Percentiles rank a stretch among this genome's conserved stretches.
These are phyloP conservation scores for Silurus aristotelis DNA, from an alignment of 2,797 vertebrate genomes.

Conservation along the genomic window DNA sequence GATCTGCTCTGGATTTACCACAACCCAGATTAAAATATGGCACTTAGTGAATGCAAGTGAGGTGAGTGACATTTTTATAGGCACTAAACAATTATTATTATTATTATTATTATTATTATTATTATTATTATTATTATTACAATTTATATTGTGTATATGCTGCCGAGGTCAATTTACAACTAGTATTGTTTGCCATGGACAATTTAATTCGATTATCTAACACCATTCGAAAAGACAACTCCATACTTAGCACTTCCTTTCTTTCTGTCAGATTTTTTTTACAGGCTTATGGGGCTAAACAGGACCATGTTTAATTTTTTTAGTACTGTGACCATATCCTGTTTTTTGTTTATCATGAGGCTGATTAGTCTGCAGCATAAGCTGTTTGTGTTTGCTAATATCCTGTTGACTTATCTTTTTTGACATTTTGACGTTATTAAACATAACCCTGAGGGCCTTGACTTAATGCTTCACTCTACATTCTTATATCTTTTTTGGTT, in stretches of 20 bases:
- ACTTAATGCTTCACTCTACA: constrained; percentile 15
- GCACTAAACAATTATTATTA: background rate
- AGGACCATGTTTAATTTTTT: background rate
- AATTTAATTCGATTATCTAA: background rate
- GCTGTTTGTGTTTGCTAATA: background rate
- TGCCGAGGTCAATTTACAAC: background rate
- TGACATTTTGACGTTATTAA: constrained; percentile 35
- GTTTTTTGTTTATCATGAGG: background rate
- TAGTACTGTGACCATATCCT: background rate
- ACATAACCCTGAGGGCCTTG: constrained; percentile 43
- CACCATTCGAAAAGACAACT: background rate
- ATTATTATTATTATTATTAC: too few species aligned
- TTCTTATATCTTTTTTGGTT: constrained; percentile 43
- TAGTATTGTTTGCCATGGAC: background rate
- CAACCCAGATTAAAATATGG: background rate
- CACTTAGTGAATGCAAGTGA: background rate
- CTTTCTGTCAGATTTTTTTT: background rate
- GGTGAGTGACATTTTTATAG: background rate
- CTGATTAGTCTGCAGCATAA: constrained; percentile 9
- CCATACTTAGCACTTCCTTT: too few species aligned
- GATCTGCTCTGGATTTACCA: background rate
- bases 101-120: too few species aligned
- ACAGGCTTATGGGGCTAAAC: background rate
- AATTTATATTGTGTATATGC: too few species aligned
- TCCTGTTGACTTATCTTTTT: constrained; percentile 14